These are phyloP conservation scores for Zophobas atratus DNA, from an alignment of 1,140 invertebrate species.

Conservation along the genomic window DNA sequence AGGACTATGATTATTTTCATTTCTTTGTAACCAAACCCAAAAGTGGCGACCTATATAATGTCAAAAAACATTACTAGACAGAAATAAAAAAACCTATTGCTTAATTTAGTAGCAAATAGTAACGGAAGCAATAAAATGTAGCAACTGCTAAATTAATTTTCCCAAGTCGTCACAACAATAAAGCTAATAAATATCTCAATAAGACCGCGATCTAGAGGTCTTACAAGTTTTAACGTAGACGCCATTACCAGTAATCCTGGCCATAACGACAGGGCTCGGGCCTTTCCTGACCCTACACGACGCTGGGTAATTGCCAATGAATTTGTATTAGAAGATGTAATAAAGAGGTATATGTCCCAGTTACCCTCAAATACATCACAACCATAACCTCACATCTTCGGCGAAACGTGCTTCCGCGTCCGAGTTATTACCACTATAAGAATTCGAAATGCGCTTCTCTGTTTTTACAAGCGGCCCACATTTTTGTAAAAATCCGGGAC, in stretches of 20 bases:
- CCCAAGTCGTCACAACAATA: background rate
- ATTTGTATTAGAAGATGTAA: constrained; percentile 55
- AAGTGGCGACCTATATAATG: too few relatives aligned
- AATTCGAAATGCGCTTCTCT: too few relatives aligned
- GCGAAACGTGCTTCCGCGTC: background rate
- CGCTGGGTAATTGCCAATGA: constrained; percentile 55
- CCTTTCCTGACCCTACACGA: constrained; percentile 46
- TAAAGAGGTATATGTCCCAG: constrained; percentile 46
- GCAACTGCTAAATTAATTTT: background rate
- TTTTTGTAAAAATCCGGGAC: background rate
- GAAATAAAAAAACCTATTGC: too few relatives aligned
- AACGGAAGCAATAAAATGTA: too few relatives aligned
- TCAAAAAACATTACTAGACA: too few relatives aligned
- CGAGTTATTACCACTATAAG: too few relatives aligned
- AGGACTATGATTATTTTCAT: too few relatives aligned
- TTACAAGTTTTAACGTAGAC: constrained; percentile 53
- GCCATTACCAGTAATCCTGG: constrained; percentile 56
- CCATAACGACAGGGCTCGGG: constrained; percentile 48
- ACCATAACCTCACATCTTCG: background rate
- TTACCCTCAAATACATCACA: constrained; percentile 5
- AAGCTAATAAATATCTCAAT: constrained; percentile 39
- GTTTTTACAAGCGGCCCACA: background rate
- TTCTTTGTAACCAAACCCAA: too few relatives aligned
- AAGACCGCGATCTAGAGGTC: constrained; percentile 36
- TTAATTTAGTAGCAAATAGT: too few relatives aligned